Evolutionary conservation across 2,797 vertebrate genomes (phyloP).

Genomic region (Nyctibius grandis): DNA sequence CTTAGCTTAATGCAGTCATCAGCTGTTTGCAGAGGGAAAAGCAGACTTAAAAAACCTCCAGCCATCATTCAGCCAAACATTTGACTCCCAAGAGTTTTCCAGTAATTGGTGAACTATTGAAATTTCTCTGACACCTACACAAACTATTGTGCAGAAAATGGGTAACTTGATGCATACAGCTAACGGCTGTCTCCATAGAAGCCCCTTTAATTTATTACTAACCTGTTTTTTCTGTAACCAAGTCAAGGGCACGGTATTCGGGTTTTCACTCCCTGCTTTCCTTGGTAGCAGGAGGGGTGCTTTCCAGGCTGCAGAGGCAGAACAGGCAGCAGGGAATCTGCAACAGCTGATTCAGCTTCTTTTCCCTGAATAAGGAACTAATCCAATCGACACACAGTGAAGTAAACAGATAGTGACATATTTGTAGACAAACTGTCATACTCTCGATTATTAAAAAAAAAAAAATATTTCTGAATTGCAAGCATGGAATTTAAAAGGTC

Average conservation of each 20-base stretch:
- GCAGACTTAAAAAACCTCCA: constrained; percentile 21
- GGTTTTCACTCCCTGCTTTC: constrained; percentile 45
- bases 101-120: constrained; percentile 67
- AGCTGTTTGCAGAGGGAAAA: constrained; percentile 64
- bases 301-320: constrained; percentile 14
- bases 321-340: constrained; percentile 42
- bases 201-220: constrained; percentile 52
- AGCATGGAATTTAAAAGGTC: constrained; percentile 14
- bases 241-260: constrained; percentile 19
- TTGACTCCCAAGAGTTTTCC: constrained; percentile 54
- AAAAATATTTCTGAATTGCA: constrained; percentile 72
- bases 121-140: constrained; percentile 58
- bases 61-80: constrained; percentile 34
- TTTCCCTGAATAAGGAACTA: constrained; percentile 55
- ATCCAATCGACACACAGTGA: constrained; percentile 66
- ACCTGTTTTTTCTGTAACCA: not conserved
- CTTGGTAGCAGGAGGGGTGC: constrained; percentile 44
- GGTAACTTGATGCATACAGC: constrained; percentile 27
- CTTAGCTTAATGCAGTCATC: constrained; percentile 69
- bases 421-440: constrained; percentile 77
- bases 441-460: constrained; percentile 62
- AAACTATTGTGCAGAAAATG: constrained; percentile 40
- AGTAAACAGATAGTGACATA: constrained; percentile 75
- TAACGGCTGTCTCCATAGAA: constrained; percentile 30
- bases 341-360: constrained; percentile 47